phyloP scores from a whole-genome alignment of 2,113 vertebrate genomes.

The Rostratula benghalensis region DNA sequence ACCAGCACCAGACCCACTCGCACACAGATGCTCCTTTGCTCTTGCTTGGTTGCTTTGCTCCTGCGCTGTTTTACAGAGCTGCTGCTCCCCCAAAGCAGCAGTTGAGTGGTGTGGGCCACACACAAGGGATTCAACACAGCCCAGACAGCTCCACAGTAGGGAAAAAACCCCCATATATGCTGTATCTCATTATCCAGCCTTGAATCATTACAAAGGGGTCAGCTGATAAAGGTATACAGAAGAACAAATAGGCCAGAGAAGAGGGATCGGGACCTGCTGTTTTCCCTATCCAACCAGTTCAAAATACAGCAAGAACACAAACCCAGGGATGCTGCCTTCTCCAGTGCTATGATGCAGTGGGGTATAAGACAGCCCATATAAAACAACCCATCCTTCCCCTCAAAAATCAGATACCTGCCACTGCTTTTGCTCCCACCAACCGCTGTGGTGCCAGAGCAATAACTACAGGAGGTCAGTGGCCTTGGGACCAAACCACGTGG shows the following conservation, averaged over 20 bases:
- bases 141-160: neutral
- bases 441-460: neutral
- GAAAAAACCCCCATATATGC: neutral
- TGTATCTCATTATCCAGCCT: neutral
- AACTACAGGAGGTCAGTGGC: neutral
- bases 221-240: neutral
- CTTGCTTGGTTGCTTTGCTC: neutral
- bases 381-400: neutral
- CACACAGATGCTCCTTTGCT: neutral
- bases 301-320: constrained; percentile 10
- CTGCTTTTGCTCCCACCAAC: neutral
- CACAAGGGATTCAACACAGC: neutral
- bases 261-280: neutral
- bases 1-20: neutral
- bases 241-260: neutral
- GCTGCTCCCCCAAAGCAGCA: neutral
- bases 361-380: neutral
- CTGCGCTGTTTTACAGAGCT: neutral
- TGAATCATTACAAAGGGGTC: neutral
- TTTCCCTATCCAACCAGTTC: neutral
- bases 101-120: neutral
- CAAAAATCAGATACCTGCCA: neutral
- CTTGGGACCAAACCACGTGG: neutral
- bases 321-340: neutral
- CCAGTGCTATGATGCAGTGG: neutral